Evolutionary conservation across 2,797 vertebrate genomes (phyloP).

Genomic region (Malurus leucopterus): DNA sequence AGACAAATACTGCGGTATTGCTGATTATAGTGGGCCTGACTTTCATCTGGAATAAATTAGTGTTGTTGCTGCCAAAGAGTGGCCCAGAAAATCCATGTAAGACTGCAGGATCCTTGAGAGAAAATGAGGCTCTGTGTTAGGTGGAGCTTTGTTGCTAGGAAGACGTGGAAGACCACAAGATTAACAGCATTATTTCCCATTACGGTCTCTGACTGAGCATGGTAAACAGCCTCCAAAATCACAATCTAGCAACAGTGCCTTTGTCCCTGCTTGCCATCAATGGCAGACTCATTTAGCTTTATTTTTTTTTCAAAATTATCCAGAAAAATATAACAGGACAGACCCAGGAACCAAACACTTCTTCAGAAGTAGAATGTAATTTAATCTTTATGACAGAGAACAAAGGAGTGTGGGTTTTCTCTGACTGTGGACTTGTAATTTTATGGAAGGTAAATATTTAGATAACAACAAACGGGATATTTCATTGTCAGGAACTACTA

Average conservation of each 20-base stretch:
- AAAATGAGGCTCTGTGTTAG: not conserved
- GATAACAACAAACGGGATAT: conserved; percentile 8
- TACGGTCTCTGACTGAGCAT: conserved; percentile 46
- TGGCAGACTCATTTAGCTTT: not conserved
- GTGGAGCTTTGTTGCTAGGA: conserved; percentile 14
- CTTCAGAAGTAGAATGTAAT: not conserved
- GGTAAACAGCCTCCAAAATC: conserved; percentile 56
- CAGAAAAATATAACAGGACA: conserved; percentile 16
- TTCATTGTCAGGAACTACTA: conserved; percentile 43
- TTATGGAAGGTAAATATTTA: conserved; percentile 42
- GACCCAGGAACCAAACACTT: not conserved
- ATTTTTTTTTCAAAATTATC: conserved; percentile 12
- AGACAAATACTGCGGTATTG: not conserved
- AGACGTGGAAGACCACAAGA: not conserved
- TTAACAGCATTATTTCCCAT: conserved; percentile 41
- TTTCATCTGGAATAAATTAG: conserved; percentile 37
- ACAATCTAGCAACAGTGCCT: conserved; percentile 19
- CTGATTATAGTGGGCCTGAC: not conserved
- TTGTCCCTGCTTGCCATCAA: not conserved
- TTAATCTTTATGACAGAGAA: not conserved
- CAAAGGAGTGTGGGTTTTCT: conserved; percentile 5
- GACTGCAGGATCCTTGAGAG: not conserved
- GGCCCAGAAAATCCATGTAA: not conserved
- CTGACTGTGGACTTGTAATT: conserved; percentile 11
- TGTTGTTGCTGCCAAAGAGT: not conserved